These are phyloP conservation scores for Xenopus borealis DNA, from an alignment of 2,113 vertebrate genomes.

Conservation along the genomic window DNA sequence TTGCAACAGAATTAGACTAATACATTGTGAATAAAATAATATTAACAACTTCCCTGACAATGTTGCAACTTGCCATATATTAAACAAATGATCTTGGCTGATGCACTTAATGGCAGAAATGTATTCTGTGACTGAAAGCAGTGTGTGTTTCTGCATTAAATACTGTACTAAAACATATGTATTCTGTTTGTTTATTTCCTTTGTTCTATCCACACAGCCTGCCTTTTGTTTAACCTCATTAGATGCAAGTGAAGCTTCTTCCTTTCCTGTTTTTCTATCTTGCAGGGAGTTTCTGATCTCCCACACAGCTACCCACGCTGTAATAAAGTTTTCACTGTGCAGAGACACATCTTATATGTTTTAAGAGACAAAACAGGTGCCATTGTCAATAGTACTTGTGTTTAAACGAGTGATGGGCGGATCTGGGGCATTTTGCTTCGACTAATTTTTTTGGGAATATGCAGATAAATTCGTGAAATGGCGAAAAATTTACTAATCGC, in stretches of 20 bases:
- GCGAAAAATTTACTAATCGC: too few relatives aligned
- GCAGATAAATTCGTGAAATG: too few relatives aligned
- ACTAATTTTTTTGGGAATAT: too few relatives aligned
- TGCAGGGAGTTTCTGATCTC: slow-evolving; percentile 1
- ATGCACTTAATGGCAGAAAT: slow-evolving; percentile 1
- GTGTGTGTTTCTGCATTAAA: slow-evolving; percentile 27
- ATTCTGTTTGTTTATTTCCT: slow-evolving; percentile 27
- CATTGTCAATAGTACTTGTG: too few relatives aligned
- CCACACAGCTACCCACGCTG: slow-evolving; percentile 15
- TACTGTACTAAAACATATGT: slow-evolving; percentile 14
- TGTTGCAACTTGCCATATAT: not conserved
- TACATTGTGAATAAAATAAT: too few relatives aligned
- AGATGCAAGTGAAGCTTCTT: slow-evolving; percentile 2
- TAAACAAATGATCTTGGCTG: slow-evolving; percentile 5
- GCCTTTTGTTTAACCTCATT: slow-evolving; percentile 34
- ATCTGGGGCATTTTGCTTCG: too few relatives aligned
- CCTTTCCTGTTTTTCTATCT: not conserved
- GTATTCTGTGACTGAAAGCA: slow-evolving; percentile 3
- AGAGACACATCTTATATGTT: too few relatives aligned
- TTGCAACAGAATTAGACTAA: too few relatives aligned
- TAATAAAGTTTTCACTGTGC: too few relatives aligned
- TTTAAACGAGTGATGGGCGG: too few relatives aligned
- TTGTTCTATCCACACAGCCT: slow-evolving; percentile 19
- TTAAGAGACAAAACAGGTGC: too few relatives aligned
- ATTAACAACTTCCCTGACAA: not conserved